These are phyloP conservation scores for Aphidoletes aphidimyza DNA, from an alignment of 2,888 invertebrate species.

Conservation along the genomic window DNA sequence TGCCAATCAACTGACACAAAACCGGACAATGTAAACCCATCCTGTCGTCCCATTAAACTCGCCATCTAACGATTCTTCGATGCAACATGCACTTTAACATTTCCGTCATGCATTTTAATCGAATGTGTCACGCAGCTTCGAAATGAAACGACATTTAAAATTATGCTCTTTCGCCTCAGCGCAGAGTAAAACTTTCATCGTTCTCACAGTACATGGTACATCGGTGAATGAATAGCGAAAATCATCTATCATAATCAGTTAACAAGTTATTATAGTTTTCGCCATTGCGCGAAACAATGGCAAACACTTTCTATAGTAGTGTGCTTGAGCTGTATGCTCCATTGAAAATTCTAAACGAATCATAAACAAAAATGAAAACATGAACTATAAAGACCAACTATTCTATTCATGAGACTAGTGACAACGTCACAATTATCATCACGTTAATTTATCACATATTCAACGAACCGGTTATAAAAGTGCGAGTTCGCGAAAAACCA, in stretches of 20 bases:
- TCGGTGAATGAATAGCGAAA: not conserved
- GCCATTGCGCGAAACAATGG: not conserved
- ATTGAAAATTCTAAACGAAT: not conserved
- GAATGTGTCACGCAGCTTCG: not conserved
- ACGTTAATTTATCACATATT: slow-evolving; percentile 39
- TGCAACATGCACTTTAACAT: not conserved
- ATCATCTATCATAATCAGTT: slow-evolving; percentile 18
- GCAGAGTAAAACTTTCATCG: not conserved
- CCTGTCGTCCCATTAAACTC: not conserved
- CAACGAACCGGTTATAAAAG: slow-evolving; percentile 31
- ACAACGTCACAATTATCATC: not conserved
- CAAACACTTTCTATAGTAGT: not conserved
- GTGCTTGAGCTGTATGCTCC: not conserved
- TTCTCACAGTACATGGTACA: not conserved
- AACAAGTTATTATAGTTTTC: not conserved
- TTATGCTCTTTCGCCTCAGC: too few relatives aligned
- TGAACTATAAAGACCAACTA: not conserved
- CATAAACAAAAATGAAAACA: not conserved
- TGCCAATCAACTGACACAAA: slow-evolving; percentile 53
- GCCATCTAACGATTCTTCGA: not conserved
- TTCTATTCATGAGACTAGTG: not conserved
- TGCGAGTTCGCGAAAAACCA: not conserved
- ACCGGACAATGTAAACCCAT: slow-evolving; percentile 9
- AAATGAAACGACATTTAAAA: not conserved
- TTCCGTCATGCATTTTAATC: slow-evolving; percentile 49